A percentile compares a stretch with the other conserved stretches of the same genome.
Evolutionary conservation across 2,888 invertebrate genomes (phyloP).

Genomic region (Apoderus coryli): DNA sequence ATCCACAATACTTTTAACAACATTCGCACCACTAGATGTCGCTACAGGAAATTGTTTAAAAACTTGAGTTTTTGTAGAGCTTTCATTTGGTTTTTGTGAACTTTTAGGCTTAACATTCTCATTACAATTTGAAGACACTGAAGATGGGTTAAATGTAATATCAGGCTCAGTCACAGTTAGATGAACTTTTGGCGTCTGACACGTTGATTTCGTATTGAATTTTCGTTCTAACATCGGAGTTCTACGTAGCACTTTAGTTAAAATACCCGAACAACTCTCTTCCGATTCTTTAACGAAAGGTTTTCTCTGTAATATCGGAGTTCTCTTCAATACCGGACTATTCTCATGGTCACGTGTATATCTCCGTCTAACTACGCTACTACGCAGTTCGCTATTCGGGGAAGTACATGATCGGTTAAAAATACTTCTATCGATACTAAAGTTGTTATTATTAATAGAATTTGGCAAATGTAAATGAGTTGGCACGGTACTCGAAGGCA

Average conservation of each 20-base stretch:
- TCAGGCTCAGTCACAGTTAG: too few relatives aligned
- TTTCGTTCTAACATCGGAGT: constrained; percentile 15
- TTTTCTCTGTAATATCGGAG: constrained; percentile 19
- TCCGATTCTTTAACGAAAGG: neutral
- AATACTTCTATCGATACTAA: constrained; percentile 22
- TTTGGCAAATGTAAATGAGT: constrained; percentile 5
- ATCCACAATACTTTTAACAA: constrained; percentile 31
- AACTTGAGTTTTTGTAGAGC: too few relatives aligned
- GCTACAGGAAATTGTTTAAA: too few relatives aligned
- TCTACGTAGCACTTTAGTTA: constrained; percentile 13
- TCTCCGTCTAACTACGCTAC: constrained; percentile 16
- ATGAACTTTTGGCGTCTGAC: too few relatives aligned
- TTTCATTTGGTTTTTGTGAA: too few relatives aligned
- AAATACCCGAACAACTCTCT: constrained; percentile 12
- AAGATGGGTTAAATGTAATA: too few relatives aligned
- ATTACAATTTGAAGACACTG: too few relatives aligned
- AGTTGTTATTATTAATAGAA: constrained; percentile 11
- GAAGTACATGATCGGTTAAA: constrained; percentile 18
- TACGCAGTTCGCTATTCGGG: constrained; percentile 7
- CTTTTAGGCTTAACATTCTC: too few relatives aligned
- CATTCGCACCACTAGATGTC: too few relatives aligned
- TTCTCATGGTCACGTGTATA: constrained; percentile 19
- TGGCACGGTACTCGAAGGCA: constrained; percentile 5
- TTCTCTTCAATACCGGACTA: constrained; percentile 15
- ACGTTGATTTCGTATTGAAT: too few relatives aligned